Conservation (phyloP, 1,140 invertebrate species). For the Eumaeus atala region DNA sequence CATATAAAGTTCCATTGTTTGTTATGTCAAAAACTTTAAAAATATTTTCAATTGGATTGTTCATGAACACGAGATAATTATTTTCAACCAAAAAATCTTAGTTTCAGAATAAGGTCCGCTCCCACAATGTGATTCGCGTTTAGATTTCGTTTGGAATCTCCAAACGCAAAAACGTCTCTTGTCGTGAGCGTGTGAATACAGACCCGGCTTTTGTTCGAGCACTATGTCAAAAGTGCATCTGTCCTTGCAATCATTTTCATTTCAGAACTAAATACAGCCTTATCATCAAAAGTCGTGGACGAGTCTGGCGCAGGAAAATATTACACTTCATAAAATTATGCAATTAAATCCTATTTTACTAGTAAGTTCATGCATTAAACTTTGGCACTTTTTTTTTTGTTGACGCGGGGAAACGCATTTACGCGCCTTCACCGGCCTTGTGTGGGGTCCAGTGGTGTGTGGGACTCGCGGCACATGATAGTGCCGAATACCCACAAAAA, state of each 20-base stretch:
- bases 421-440: too few relatives aligned
- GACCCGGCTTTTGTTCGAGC: constrained; percentile 40
- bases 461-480: too few relatives aligned
- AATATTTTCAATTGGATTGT: background rate
- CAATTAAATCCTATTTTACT: too few relatives aligned
- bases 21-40: background rate
- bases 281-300: too few relatives aligned
- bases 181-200: constrained; percentile 53
- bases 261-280: background rate
- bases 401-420: too few relatives aligned
- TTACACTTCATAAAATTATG: too few relatives aligned
- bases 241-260: constrained; percentile 18
- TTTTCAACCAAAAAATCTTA: constrained; percentile 29
- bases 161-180: constrained; percentile 49
- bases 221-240: constrained; percentile 57
- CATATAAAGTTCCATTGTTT: background rate
- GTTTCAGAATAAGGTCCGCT: constrained; percentile 43
- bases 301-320: too few relatives aligned
- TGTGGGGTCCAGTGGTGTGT: too few relatives aligned
- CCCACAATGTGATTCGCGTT: constrained; percentile 52
- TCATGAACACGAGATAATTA: constrained; percentile 15
- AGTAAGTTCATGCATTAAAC: too few relatives aligned
- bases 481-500: too few relatives aligned
- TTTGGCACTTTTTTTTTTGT: too few relatives aligned
- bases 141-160: constrained; percentile 54